Evolutionary conservation across 2,113 vertebrate species (phyloP).

Genomic region (Catharus fuscescens): DNA sequence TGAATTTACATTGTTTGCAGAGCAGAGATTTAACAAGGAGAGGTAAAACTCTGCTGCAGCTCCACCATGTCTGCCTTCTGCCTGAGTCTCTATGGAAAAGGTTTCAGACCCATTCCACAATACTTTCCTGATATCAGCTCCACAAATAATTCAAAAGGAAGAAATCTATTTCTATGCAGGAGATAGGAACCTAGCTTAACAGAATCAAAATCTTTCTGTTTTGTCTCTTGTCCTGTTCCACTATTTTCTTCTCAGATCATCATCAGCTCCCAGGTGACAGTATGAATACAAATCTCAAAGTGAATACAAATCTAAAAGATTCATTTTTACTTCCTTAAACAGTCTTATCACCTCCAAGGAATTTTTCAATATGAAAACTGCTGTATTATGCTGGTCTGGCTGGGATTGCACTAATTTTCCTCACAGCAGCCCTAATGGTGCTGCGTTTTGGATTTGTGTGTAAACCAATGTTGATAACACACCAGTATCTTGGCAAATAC

Average conservation of each 20-base stretch:
- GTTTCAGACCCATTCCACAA: neutral
- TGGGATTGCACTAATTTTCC: neutral
- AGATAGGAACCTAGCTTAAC: neutral
- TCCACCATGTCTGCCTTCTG: neutral
- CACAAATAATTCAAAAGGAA: neutral
- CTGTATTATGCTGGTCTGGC: neutral
- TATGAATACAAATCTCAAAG: neutral
- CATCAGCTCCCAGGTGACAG: neutral
- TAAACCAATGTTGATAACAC: neutral
- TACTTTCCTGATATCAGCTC: neutral
- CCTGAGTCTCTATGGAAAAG: neutral
- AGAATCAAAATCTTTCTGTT: neutral
- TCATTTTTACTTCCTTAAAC: neutral
- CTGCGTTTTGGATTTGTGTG: neutral
- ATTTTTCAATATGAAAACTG: neutral
- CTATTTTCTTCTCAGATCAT: neutral
- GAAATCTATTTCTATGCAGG: neutral
- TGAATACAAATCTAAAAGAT: neutral
- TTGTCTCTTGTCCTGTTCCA: neutral
- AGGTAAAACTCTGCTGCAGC: neutral
- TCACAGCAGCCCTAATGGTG: accelerated
- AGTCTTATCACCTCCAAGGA: neutral
- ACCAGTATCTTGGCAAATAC: neutral
- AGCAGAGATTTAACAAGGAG: neutral
- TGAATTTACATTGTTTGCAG: neutral